A percentile compares a stretch with the other conserved stretches of the same genome.
phyloP scores from a whole-genome alignment of 2,113 vertebrate species.

The Cyanocitta stelleri region DNA sequence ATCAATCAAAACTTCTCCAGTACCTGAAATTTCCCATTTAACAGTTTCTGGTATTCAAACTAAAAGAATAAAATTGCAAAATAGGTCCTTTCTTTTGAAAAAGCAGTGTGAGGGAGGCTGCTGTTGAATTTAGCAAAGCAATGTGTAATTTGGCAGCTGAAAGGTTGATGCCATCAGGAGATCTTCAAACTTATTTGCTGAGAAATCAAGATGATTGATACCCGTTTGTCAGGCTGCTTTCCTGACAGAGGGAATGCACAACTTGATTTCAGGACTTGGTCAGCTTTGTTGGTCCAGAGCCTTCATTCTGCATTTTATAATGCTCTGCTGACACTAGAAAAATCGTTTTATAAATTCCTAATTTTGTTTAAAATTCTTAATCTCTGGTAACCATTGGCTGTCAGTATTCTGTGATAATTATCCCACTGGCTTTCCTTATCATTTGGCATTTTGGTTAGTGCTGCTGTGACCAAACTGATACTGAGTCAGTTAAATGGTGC shows the following conservation, averaged over 20 bases:
- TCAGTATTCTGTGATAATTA: background rate
- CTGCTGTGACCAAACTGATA: background rate
- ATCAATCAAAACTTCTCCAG: background rate
- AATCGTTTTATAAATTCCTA: background rate
- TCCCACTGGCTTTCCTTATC: background rate
- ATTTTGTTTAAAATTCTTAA: background rate
- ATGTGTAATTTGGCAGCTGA: background rate
- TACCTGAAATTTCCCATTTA: background rate
- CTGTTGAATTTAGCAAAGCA: background rate
- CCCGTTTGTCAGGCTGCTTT: background rate
- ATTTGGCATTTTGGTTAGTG: background rate
- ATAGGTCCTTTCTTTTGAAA: background rate
- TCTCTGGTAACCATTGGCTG: background rate
- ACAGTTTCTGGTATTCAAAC: background rate
- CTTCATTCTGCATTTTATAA: background rate
- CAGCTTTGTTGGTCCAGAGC: background rate
- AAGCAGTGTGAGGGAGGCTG: background rate
- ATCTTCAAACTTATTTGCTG: constrained; percentile 28
- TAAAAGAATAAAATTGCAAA: background rate
- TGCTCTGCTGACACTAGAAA: background rate
- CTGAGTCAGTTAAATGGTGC: background rate
- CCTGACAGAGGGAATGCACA: background rate
- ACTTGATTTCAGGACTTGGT: background rate
- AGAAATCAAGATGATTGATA: constrained; percentile 47
- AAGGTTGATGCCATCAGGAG: background rate